These are phyloP conservation scores for Aethes cnicana DNA, from an alignment of 2,888 invertebrate genomes.

Conservation along the genomic window DNA sequence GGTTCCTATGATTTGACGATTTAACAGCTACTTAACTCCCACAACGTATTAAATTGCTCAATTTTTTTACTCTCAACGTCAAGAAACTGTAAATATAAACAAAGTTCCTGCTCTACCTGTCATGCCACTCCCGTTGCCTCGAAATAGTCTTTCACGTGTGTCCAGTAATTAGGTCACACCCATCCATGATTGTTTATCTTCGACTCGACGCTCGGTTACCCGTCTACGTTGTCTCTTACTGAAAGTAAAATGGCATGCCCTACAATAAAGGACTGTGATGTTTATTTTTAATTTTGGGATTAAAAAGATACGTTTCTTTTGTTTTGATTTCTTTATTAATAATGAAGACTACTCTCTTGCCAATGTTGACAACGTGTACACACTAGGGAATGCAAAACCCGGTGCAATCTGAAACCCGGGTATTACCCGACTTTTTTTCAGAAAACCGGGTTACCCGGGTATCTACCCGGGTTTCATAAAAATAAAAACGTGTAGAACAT, in stretches of 20 bases:
- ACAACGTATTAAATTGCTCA: conserved; percentile 12
- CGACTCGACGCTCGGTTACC: conserved; percentile 60
- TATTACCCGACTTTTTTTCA: too few species aligned
- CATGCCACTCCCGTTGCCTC: conserved; percentile 54
- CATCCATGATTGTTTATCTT: conserved; percentile 70
- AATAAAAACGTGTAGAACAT: too few species aligned
- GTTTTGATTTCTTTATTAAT: too few species aligned
- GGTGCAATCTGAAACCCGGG: too few species aligned
- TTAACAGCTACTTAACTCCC: too few species aligned
- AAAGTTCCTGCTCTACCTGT: conserved; percentile 55
- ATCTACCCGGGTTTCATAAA: too few species aligned
- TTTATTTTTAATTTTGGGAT: conserved; percentile 10
- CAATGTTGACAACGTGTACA: too few species aligned
- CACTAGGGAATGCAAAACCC: too few species aligned
- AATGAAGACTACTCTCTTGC: too few species aligned
- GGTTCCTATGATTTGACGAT: too few species aligned
- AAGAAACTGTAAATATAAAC: conserved; percentile 24
- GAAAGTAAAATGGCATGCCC: conserved; percentile 18
- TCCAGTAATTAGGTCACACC: conserved; percentile 70
- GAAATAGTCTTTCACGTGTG: conserved; percentile 69
- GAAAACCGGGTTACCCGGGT: too few species aligned
- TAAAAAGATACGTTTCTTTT: too few species aligned
- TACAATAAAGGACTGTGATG: background rate
- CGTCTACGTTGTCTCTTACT: conserved; percentile 38
- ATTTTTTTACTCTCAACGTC: conserved; percentile 25